Conservation (phyloP, 2,888 invertebrate species). For the Orthosia gothica region DNA sequence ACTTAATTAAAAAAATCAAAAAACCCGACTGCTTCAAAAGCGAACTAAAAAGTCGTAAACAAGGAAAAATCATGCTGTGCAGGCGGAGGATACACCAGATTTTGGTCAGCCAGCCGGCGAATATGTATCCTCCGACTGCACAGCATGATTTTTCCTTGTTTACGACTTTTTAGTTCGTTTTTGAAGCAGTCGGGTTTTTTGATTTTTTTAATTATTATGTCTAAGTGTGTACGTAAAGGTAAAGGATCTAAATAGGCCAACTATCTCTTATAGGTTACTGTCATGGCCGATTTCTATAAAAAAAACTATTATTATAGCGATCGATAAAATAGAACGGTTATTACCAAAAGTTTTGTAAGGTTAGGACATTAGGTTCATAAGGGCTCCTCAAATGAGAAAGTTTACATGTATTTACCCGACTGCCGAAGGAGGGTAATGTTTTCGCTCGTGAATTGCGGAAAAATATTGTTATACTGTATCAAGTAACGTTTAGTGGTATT, state of each 20-base stretch:
- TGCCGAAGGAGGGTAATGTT: too few relatives aligned
- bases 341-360: neutral
- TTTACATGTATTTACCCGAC: constrained; percentile 3
- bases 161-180: too few relatives aligned
- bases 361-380: constrained; percentile 14
- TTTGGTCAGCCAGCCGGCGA: too few relatives aligned
- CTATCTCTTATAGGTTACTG: constrained; percentile 37
- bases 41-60: too few relatives aligned
- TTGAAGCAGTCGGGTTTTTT: too few relatives aligned
- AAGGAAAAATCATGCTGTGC: too few relatives aligned
- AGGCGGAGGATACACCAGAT: too few relatives aligned
- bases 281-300: constrained; percentile 35
- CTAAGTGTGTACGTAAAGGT: neutral
- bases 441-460: neutral
- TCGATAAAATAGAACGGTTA: constrained; percentile 22
- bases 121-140: too few relatives aligned
- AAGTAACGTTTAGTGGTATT: neutral
- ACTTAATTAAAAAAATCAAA: too few relatives aligned
- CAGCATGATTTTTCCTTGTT: too few relatives aligned
- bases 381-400: neutral
- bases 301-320: constrained; percentile 24
- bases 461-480: neutral
- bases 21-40: too few relatives aligned
- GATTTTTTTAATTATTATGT: too few relatives aligned
- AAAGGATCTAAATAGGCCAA: constrained; percentile 2